A percentile compares a stretch with the other conserved stretches of the same genome.
These are phyloP conservation scores for Zaprionus inermis DNA, from an alignment of 1,140 invertebrate species.

Conservation along the genomic window DNA sequence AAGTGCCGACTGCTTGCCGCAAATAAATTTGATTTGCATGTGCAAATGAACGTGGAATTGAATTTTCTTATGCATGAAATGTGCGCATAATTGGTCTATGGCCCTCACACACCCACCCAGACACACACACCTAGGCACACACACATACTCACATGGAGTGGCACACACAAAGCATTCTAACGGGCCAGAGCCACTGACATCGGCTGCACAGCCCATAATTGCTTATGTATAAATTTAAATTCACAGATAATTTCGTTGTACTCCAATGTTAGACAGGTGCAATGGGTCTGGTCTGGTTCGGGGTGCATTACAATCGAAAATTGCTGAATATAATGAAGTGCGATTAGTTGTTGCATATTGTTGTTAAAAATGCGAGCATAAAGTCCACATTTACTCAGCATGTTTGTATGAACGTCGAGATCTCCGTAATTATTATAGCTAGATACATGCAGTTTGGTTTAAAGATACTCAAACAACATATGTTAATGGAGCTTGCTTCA, in stretches of 20 bases:
- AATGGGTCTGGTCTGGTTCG: neutral
- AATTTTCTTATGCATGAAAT: constrained; percentile 83
- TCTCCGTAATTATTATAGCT: no score
- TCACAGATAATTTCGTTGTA: constrained; percentile 32
- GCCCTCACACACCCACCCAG: constrained; percentile 26
- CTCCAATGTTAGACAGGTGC: constrained; percentile 1
- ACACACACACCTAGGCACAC: constrained; percentile 10
- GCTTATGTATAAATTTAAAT: constrained; percentile 58
- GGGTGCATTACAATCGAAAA: constrained; percentile 1
- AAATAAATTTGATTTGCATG: constrained; percentile 83
- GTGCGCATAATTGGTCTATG: constrained; percentile 75
- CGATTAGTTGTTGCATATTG: constrained; percentile 1
- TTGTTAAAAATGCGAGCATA: neutral
- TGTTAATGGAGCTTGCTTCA: no score
- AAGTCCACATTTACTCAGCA: no score
- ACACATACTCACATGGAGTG: constrained; percentile 5
- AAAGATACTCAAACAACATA: no score
- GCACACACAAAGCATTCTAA: constrained; percentile 34
- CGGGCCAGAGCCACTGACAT: constrained; percentile 29
- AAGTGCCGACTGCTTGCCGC: constrained; percentile 67
- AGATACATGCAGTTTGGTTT: no score
- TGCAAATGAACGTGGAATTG: constrained; percentile 83
- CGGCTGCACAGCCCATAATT: constrained; percentile 43
- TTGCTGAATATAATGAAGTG: neutral
- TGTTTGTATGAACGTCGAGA: no score